Conservation (phyloP, 2,888 invertebrate species). For the Mythimna ferrago region DNA sequence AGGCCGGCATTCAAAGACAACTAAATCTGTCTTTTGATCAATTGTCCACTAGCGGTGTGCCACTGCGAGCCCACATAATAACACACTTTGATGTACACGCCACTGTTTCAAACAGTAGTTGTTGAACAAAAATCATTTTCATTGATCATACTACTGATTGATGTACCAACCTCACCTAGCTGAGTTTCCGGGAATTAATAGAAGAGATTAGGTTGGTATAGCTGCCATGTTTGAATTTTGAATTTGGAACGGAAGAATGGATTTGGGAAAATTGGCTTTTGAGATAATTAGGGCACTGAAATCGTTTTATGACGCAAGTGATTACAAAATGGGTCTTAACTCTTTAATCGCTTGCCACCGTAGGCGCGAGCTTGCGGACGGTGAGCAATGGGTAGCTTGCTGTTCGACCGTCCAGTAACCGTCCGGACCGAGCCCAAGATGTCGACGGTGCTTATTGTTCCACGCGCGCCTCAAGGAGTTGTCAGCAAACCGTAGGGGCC, state of each 20-base stretch:
- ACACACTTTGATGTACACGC: constrained; percentile 64
- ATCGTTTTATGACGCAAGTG: constrained; percentile 6
- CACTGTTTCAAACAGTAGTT: constrained; percentile 64
- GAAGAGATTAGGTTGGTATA: constrained; percentile 18
- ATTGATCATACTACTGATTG: constrained; percentile 62
- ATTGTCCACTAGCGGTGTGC: constrained; percentile 71
- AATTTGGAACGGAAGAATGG: constrained; percentile 38
- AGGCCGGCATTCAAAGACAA: constrained; percentile 73
- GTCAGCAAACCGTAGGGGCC: no score
- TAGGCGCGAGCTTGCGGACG: no score
- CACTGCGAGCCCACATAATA: constrained; percentile 56
- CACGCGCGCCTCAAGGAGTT: no score
- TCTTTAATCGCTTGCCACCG: no score
- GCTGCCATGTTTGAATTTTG: constrained; percentile 25
- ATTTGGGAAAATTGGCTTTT: constrained; percentile 24
- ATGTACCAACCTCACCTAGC: constrained; percentile 44
- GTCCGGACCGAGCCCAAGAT: no score
- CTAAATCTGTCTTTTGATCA: constrained; percentile 78
- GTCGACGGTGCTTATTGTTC: no score
- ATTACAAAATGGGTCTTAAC: not conserved
- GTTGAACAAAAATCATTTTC: constrained; percentile 60
- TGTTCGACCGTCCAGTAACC: no score
- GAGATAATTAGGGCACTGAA: constrained; percentile 12
- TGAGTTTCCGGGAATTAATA: constrained; percentile 50
- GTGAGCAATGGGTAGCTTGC: no score